Percentiles rank a stretch among this genome's conserved stretches.
phyloP scores from a whole-genome alignment of 2,888 invertebrate genomes.

The Lithophane leautieri region DNA sequence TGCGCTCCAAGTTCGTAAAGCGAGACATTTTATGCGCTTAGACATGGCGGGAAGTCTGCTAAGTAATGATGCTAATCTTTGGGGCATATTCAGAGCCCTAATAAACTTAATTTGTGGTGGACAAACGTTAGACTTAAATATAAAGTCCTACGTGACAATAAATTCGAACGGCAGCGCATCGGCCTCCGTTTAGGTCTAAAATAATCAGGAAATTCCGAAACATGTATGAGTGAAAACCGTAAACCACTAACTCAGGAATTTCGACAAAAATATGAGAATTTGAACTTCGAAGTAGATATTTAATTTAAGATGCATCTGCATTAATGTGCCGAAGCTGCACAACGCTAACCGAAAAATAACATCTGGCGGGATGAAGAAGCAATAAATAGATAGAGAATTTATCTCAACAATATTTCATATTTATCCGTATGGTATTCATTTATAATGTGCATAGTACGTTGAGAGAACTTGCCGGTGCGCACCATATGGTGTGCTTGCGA shows the following conservation, averaged over 20 bases:
- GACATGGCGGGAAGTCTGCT: slow-evolving; percentile 16
- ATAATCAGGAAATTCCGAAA: not conserved
- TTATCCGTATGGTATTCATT: slow-evolving; percentile 37
- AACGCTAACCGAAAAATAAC: slow-evolving; percentile 10
- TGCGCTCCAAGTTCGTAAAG: slow-evolving; percentile 19
- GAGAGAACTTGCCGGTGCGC: slow-evolving; percentile 6
- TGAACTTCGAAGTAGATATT: not conserved
- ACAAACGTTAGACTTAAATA: not conserved
- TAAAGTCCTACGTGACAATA: not conserved
- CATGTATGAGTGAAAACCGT: not conserved
- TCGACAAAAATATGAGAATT: not conserved
- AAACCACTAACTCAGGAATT: not conserved
- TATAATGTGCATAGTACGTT: slow-evolving; percentile 38
- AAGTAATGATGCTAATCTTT: slow-evolving; percentile 16
- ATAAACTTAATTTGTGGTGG: slow-evolving; percentile 1
- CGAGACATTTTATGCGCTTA: slow-evolving; percentile 27
- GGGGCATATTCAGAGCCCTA: slow-evolving; percentile 3
- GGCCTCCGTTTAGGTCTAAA: not conserved
- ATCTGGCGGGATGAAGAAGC: slow-evolving; percentile 46
- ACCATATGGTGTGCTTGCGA: slow-evolving; percentile 62
- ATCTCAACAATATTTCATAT: slow-evolving; percentile 43
- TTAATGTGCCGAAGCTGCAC: slow-evolving; percentile 18
- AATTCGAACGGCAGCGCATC: not conserved
- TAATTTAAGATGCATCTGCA: slow-evolving; percentile 17
- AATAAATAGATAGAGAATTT: slow-evolving; percentile 34